phyloP scores from a whole-genome alignment of 2,888 invertebrate genomes.

The Parapristionchus giblindavisi region DNA sequence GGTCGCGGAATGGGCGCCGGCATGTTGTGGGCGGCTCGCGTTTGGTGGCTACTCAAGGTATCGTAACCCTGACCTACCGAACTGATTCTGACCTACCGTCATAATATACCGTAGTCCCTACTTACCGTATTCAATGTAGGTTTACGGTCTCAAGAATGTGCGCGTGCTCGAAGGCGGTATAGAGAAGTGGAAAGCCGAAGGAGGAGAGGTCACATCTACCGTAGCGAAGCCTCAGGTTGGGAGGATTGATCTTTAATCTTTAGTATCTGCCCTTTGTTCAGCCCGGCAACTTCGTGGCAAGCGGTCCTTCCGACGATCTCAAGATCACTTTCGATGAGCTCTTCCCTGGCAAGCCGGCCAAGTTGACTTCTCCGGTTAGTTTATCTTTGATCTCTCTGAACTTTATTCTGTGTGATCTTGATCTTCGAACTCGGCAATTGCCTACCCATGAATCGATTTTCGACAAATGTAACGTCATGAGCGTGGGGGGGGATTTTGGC shows the following conservation, averaged over 20 bases:
- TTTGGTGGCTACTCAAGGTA: slow-evolving; percentile 64
- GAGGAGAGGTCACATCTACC: slow-evolving; percentile 39
- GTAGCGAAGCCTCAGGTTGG: slow-evolving; percentile 14
- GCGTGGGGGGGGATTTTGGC: too few relatives aligned
- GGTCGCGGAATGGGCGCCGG: slow-evolving; percentile 59
- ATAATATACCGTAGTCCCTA: not conserved
- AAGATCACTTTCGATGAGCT: slow-evolving; percentile 24
- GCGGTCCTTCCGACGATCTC: not conserved
- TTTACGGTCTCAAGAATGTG: slow-evolving; percentile 57
- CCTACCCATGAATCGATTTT: too few relatives aligned
- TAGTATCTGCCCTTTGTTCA: not conserved
- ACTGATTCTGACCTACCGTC: not conserved
- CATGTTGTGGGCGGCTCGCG: slow-evolving; percentile 62
- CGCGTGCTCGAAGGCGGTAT: slow-evolving; percentile 62
- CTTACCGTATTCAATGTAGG: slow-evolving; percentile 43
- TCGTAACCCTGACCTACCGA: slow-evolving; percentile 1
- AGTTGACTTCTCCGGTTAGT: slow-evolving; percentile 25
- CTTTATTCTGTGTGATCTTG: too few relatives aligned
- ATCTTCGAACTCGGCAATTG: too few relatives aligned
- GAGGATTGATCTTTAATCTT: not conserved
- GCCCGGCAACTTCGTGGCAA: slow-evolving; percentile 18
- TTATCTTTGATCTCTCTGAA: too few relatives aligned
- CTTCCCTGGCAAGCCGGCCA: slow-evolving; percentile 17
- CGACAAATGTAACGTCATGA: too few relatives aligned
- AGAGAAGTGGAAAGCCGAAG: slow-evolving; percentile 57